Base-by-base conservation (phyloP, 2,797 vertebrate genomes). In the Amazona finschi region DNA sequence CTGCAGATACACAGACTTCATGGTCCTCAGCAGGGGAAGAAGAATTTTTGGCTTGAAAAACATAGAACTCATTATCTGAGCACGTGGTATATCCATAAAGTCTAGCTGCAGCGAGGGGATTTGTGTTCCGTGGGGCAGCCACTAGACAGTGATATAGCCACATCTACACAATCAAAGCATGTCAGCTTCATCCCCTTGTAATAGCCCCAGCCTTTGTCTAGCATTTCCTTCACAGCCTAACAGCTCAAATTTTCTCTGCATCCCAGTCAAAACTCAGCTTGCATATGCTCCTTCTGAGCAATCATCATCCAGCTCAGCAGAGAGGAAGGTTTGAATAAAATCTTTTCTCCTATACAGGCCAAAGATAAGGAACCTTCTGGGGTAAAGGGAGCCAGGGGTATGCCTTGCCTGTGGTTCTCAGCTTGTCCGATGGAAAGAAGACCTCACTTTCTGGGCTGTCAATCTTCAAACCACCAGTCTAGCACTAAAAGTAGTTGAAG, bases 111-210 rank as follows among this genome's bases (percentile, higher is more conserved):
- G 69, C 3, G 1, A 90, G 24, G 89, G 60, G 85, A 78, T 36
- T 74, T 95, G 88, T 74, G 87, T 93, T 95, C 89, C 36, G 21
- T 86, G 87, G 89, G 74, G 88, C 83, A 96, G 71, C 95, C 95
- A 82, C 91, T 97, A 97, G 95, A 95, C 96, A 95, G 96, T 95
- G 95, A 87, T 96, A 95, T 70, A 95, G 86, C 49, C 90, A 93
- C 96, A 94, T 95, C 69, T 73, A 95, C 77, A 67, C 41, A 81
- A 52, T 43, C 38, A 6, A 55, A 89, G 30, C 19, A 49, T 21
- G 22, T 64, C 69, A 69, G 41, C 46, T 80, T 73, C 73, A 47
- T 50, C 30, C 8, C n/a, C 18, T 22, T 44, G 50, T 46, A 60
- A 41, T 4, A 87, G 38, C 30, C 50, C 20, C 41, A 66, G 65